These are phyloP conservation scores for Hirundichthys speculiger DNA, from an alignment of 2,113 vertebrate genomes.

Conservation along the genomic window DNA sequence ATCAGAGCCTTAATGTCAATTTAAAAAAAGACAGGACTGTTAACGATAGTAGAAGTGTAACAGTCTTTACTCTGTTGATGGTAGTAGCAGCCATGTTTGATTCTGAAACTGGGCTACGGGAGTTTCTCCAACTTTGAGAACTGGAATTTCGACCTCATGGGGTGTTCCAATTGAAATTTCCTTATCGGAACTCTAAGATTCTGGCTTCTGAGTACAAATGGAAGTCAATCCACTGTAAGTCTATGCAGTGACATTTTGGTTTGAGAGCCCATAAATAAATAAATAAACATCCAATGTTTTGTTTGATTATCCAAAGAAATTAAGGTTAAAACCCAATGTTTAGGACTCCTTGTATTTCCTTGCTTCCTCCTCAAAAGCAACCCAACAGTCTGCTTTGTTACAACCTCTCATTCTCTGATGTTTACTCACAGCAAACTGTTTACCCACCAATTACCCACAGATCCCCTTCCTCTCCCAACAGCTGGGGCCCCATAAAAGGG, in stretches of 20 bases:
- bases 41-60: too few species aligned
- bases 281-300: conserved; percentile 36
- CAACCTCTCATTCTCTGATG: conserved; percentile 61
- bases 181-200: too few species aligned
- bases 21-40: too few species aligned
- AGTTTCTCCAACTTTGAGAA: too few species aligned
- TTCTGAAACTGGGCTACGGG: too few species aligned
- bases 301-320: conserved; percentile 49
- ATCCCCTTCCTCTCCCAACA: conserved; percentile 71
- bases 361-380: conserved; percentile 53
- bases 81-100: too few species aligned
- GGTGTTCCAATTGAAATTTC: too few species aligned
- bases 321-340: conserved; percentile 35
- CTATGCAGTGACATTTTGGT: not conserved
- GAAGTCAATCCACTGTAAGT: too few species aligned
- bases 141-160: too few species aligned
- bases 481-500: conserved; percentile 52
- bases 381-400: conserved; percentile 63
- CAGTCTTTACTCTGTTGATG: too few species aligned
- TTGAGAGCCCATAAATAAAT: not conserved
- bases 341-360: conserved; percentile 21
- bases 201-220: too few species aligned
- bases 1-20: too few species aligned
- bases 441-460: conserved; percentile 78
- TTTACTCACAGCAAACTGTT: conserved; percentile 77